Percentiles rank a stretch among this genome's conserved stretches.
Conservation (phyloP, 2,888 invertebrate genomes). For the Chalcosyrphus nemorum region DNA sequence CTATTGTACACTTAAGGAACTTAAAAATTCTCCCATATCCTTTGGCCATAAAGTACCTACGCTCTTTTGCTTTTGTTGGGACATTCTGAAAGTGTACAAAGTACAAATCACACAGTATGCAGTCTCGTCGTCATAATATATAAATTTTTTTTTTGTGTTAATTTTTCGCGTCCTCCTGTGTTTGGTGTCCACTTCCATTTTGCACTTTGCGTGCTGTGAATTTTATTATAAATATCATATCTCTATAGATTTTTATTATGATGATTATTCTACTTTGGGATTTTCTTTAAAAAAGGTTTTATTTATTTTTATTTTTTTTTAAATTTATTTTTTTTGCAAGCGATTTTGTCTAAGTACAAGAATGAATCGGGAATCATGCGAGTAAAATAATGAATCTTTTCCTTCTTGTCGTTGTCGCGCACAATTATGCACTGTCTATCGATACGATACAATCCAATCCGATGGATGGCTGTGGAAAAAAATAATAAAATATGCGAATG, state of each 20-base stretch:
- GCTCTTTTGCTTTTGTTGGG: slow-evolving; percentile 2
- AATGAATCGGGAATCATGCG: slow-evolving; percentile 35
- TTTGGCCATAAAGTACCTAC: slow-evolving; percentile 67
- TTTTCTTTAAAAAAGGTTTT: too few species aligned
- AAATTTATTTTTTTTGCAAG: too few species aligned
- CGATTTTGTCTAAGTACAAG: slow-evolving; percentile 46
- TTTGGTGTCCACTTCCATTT: slow-evolving; percentile 68
- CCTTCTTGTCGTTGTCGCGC: slow-evolving; percentile 32
- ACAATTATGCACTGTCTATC: slow-evolving; percentile 47
- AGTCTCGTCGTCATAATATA: slow-evolving; percentile 55
- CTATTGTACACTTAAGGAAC: slow-evolving; percentile 26
- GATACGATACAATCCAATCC: slow-evolving; percentile 16
- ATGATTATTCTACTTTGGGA: slow-evolving; percentile 53
- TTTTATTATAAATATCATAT: slow-evolving; percentile 75
- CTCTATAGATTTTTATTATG: slow-evolving; percentile 52
- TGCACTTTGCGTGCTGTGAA: slow-evolving; percentile 76
- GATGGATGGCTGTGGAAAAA: slow-evolving; percentile 2
- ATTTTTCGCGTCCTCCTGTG: slow-evolving; percentile 59
- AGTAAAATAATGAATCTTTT: slow-evolving; percentile 63
- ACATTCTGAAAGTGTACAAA: slow-evolving; percentile 22
- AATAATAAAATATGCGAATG: slow-evolving; percentile 66
- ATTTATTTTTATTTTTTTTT: slow-evolving; percentile 1
- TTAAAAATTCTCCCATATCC: slow-evolving; percentile 50
- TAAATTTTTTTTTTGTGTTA: slow-evolving; percentile 63
- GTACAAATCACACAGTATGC: slow-evolving; percentile 69